Base-by-base conservation (phyloP, 1,140 invertebrate species). In the Diplogasteroides magnus region DNA sequence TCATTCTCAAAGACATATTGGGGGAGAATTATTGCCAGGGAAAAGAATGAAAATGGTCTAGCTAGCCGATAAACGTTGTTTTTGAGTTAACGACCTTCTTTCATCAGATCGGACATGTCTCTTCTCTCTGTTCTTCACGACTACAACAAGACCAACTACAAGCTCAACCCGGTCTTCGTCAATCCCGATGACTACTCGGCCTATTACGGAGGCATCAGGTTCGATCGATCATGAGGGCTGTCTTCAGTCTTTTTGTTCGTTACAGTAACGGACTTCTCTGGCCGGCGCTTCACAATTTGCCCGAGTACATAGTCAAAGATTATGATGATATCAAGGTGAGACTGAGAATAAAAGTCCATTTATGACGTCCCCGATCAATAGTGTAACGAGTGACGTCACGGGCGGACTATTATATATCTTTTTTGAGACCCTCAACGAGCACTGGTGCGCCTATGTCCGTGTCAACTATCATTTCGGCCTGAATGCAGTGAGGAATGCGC, bases 401-500 rank as follows among this genome's bases (percentile, higher is more conserved):
- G 26, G 23, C 29, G 1, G 6, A 28, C 31, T 13, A 6, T 57
- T 27, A 26, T 0, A 55, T 11, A 31, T 31, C 25, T 57, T 67
- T 71, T 26, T 73, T 31, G 26, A 77, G 76, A 48, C 76, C 27
- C 72, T 80, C 14, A 67, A 63, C 27, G 81, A 82, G 56, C 80
- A 82, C 64, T 82, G 80, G 80, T 80, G 76, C 55, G 71, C 81
- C 0, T 82, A 82, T 68, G 80, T 78, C 14, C 57, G 80, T 6
- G 80, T 82, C n/a, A 82, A 82, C 64, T 82, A 82, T 60, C 80
- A 83, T 63, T 82, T 82, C 62, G 78, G 78, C 23, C 72, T 79
- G 23, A 77, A 82, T 32, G 80, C 80, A 15, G 81, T 82, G 6
- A 67, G 80, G 13, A 82, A 82, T 62, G 76, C 73, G 64, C 71